These are phyloP conservation scores for Rhodeus uyekii DNA, from an alignment of 2,797 vertebrate genomes.

Conservation along the genomic window DNA sequence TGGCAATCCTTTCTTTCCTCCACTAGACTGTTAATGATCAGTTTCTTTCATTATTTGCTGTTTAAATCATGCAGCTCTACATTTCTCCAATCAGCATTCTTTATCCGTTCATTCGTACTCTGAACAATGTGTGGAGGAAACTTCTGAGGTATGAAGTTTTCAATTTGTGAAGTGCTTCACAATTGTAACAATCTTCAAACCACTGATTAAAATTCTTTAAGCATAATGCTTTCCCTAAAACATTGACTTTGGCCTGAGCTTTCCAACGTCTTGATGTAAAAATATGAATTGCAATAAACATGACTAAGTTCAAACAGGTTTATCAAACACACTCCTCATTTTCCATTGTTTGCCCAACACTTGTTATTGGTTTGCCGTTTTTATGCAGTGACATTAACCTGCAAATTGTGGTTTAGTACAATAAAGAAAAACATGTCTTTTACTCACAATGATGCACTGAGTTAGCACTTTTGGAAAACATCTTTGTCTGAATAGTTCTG, in stretches of 20 bases:
- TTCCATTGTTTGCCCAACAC: no score
- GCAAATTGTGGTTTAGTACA: no score
- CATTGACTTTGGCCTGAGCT: background rate
- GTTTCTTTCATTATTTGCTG: background rate
- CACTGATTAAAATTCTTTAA: background rate
- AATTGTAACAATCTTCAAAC: background rate
- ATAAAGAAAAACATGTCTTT: no score
- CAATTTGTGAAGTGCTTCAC: background rate
- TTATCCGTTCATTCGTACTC: conserved; percentile 18
- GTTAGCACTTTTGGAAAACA: no score
- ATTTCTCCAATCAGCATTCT: conserved; percentile 14
- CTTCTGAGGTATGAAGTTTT: background rate
- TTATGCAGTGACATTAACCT: no score
- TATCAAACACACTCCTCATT: no score
- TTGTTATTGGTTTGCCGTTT: no score
- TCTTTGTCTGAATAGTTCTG: no score
- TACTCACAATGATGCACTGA: no score
- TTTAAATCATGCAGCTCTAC: background rate
- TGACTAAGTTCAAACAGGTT: background rate
- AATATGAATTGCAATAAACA: background rate
- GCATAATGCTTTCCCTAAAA: background rate
- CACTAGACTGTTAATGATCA: background rate
- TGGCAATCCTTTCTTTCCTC: background rate
- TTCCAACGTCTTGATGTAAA: background rate
- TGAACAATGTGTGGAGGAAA: background rate